Evolutionary conservation across 2,113 vertebrate genomes (phyloP).

Genomic region (Salvelinus fontinalis): DNA sequence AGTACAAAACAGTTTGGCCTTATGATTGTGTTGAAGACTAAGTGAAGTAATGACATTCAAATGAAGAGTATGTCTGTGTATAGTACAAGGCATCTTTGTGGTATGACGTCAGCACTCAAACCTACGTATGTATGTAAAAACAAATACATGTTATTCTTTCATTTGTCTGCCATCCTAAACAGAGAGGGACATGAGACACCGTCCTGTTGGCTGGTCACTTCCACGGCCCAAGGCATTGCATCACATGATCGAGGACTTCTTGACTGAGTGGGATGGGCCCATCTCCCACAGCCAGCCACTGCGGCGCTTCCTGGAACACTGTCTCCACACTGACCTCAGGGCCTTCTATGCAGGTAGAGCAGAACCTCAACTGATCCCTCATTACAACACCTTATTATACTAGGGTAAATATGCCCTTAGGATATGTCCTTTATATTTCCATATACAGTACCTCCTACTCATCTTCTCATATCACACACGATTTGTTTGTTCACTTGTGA

Average conservation of each 20-base stretch:
- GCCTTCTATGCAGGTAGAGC: constrained; percentile 89
- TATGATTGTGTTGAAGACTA: neutral
- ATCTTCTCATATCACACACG: neutral
- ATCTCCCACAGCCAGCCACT: constrained; percentile 89
- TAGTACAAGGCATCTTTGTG: neutral
- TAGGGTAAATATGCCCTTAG: neutral
- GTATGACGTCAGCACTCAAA: no score
- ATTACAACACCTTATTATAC: neutral
- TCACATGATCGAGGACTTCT: constrained; percentile 94
- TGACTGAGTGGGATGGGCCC: constrained; percentile 91
- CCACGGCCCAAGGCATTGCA: constrained; percentile 86
- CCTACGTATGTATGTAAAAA: neutral
- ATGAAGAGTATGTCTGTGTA: neutral
- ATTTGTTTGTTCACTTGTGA: neutral
- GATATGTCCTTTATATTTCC: neutral
- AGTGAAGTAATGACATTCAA: neutral
- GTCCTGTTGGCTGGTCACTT: constrained; percentile 84
- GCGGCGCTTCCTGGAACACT: constrained; percentile 92
- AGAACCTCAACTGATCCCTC: neutral
- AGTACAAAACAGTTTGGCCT: neutral
- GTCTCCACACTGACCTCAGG: constrained; percentile 86
- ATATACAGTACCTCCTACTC: neutral
- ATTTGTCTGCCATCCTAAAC: constrained; percentile 9
- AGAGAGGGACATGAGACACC: constrained; percentile 86
- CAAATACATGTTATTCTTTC: neutral